These are phyloP conservation scores for Lethenteron reissneri DNA, from an alignment of 2,113 vertebrate species.

Conservation along the genomic window DNA sequence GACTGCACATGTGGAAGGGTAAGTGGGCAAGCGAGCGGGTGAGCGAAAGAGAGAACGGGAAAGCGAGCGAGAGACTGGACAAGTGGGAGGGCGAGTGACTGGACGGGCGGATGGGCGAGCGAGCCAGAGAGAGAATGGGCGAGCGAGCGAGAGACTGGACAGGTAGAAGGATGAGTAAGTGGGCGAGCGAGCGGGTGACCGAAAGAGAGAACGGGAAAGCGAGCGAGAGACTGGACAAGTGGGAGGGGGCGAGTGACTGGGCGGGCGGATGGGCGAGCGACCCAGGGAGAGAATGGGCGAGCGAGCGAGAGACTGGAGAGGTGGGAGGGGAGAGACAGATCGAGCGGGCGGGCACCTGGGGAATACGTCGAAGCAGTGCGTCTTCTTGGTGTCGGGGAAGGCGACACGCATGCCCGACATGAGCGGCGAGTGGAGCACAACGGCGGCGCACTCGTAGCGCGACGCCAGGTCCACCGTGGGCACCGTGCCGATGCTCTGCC, in stretches of 20 bases:
- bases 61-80: background rate
- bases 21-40: too few species aligned
- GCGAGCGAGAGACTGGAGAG: background rate
- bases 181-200: background rate
- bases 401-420: conserved; percentile 79
- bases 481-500: conserved; percentile 78
- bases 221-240: background rate
- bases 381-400: conserved; percentile 86
- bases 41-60: background rate
- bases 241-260: background rate
- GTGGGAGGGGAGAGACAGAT: background rate
- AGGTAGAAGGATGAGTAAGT: background rate
- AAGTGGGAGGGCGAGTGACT: background rate
- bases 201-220: background rate
- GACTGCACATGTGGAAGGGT: background rate
- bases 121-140: background rate
- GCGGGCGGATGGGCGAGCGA: background rate
- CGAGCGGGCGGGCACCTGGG: conserved; percentile 37
- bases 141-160: background rate
- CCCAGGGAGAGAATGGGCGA: background rate
- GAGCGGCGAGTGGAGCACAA: conserved; percentile 79
- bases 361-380: conserved; percentile 88
- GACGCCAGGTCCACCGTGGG: conserved; percentile 79
- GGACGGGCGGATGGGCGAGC: conserved; percentile 6
- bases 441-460: conserved; percentile 70